Conservation (phyloP, 2,113 vertebrate genomes). For the Pandion haliaetus region DNA sequence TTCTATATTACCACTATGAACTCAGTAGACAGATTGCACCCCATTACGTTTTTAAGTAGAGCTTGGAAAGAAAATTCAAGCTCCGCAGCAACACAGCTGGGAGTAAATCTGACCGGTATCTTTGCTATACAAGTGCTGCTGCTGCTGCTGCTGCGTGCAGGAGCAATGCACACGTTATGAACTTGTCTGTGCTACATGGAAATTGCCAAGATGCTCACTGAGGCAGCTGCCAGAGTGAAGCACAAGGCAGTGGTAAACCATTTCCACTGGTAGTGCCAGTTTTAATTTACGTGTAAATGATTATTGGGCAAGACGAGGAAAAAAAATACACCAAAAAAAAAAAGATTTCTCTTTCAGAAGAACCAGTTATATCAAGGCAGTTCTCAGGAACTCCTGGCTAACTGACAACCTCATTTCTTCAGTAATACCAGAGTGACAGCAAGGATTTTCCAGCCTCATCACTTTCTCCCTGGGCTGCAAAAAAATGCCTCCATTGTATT, state of each 20-base stretch:
- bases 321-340: not conserved
- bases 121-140: not conserved
- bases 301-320: not conserved
- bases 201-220: not conserved
- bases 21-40: not conserved
- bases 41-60: not conserved
- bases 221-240: not conserved
- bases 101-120: not conserved
- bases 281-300: not conserved
- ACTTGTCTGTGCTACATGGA: not conserved
- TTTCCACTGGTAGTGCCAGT: not conserved
- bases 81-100: not conserved
- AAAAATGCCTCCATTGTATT: not conserved
- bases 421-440: not conserved
- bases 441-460: not conserved
- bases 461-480: not conserved
- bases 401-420: not conserved
- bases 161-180: fast-evolving
- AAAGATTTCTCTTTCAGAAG: not conserved
- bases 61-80: not conserved
- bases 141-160: not conserved
- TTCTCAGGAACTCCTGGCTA: not conserved
- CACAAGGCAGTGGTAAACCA: not conserved
- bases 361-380: not conserved
- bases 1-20: not conserved